Percentiles rank a stretch among this genome's conserved stretches.
Evolutionary conservation across 2,888 invertebrate species (phyloP).

Genomic region (Allygus modestus): DNA sequence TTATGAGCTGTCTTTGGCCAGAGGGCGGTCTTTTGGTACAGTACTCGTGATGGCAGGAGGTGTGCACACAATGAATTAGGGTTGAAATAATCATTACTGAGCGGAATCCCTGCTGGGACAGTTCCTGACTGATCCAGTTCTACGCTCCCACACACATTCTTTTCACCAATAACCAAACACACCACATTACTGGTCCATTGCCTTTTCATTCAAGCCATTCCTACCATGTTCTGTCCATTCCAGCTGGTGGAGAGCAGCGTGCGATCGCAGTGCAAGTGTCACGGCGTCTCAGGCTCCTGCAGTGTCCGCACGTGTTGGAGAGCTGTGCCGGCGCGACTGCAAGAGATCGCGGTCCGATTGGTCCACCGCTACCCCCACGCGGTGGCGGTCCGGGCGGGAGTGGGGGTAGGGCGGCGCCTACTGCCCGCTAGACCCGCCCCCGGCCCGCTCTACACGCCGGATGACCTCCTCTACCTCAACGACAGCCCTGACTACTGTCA

Average conservation of each 20-base stretch:
- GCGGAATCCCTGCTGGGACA: too few species aligned
- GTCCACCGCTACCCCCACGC: conserved; percentile 80
- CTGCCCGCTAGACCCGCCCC: conserved; percentile 72
- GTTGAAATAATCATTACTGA: too few species aligned
- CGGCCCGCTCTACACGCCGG: conserved; percentile 68
- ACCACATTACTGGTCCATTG: too few species aligned
- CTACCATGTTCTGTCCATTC: too few species aligned
- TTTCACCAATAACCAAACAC: too few species aligned
- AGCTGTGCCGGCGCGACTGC: conserved; percentile 80
- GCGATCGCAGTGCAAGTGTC: conserved; percentile 86
- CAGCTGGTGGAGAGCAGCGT: conserved; percentile 78
- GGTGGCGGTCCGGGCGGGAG: conserved; percentile 74
- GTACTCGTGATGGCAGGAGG: too few species aligned
- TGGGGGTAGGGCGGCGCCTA: conserved; percentile 66
- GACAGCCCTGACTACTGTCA: conserved; percentile 92
- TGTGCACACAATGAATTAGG: too few species aligned
- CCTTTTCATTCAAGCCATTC: too few species aligned
- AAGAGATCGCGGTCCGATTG: conserved; percentile 77
- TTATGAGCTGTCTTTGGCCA: too few species aligned
- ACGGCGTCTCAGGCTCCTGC: conserved; percentile 91
- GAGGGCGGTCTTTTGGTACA: too few species aligned
- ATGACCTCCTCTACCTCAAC: conserved; percentile 85
- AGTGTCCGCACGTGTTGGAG: conserved; percentile 90
- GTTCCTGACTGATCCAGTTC: too few species aligned
- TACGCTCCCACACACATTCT: too few species aligned